Evolutionary conservation across 2,888 invertebrate species (phyloP).

Genomic region (Caenorhabditis sp.): DNA sequence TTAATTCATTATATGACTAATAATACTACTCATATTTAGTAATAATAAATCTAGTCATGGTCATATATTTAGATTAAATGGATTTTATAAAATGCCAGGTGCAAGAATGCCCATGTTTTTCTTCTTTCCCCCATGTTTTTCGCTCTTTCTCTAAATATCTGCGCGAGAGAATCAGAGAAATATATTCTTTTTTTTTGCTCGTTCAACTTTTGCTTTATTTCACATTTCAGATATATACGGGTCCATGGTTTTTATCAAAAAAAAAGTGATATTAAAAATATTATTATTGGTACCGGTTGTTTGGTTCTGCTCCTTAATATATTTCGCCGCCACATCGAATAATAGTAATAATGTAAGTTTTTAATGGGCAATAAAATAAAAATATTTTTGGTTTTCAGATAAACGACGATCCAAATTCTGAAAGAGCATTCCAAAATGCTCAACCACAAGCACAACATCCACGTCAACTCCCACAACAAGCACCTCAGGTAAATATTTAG

Average conservation of each 20-base stretch:
- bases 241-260: conserved; percentile 39
- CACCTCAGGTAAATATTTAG: neutral
- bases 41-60: neutral
- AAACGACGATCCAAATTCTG: neutral
- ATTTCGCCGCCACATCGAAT: conserved; percentile 55
- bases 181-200: conserved; percentile 2
- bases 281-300: conserved; percentile 66
- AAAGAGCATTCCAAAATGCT: neutral
- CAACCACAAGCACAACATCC: neutral
- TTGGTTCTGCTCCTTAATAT: conserved; percentile 66
- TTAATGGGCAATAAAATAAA: neutral
- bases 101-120: neutral
- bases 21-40: neutral
- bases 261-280: conserved; percentile 53
- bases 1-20: neutral
- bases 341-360: conserved; percentile 14
- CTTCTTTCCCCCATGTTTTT: conserved; percentile 6
- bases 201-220: conserved; percentile 1
- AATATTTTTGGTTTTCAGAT: neutral
- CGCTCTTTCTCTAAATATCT: conserved; percentile 3
- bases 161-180: neutral
- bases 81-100: neutral
- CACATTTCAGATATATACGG: conserved; percentile 20
- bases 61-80: neutral
- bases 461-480: neutral